phyloP scores from a whole-genome alignment of 2,113 vertebrate genomes.

The Actinemys pallida region DNA sequence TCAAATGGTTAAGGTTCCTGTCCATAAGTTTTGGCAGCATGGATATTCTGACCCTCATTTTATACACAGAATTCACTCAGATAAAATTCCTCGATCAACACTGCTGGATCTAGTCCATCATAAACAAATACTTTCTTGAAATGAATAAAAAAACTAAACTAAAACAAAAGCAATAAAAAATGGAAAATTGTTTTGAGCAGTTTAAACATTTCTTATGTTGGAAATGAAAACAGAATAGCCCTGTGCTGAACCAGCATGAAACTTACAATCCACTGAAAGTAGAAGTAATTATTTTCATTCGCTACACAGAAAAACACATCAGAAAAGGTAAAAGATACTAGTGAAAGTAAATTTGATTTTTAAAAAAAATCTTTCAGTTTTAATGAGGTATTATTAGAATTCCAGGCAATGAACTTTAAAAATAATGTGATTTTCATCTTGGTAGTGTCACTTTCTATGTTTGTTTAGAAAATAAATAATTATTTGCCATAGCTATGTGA shows the following conservation, averaged over 20 bases:
- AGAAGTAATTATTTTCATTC: not conserved
- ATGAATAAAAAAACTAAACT: not conserved
- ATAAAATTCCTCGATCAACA: not conserved
- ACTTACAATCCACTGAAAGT: not conserved
- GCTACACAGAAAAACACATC: not conserved
- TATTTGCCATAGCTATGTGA: not conserved
- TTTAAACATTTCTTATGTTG: not conserved
- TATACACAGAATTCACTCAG: not conserved
- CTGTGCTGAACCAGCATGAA: not conserved
- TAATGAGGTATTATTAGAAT: not conserved
- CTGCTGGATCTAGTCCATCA: not conserved
- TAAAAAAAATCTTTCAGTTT: not conserved
- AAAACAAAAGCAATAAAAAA: not conserved
- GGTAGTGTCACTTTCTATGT: not conserved
- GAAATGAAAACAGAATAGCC: not conserved
- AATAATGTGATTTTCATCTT: slow-evolving; percentile 17
- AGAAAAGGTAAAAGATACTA: not conserved
- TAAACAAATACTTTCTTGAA: not conserved
- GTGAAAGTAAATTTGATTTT: slow-evolving; percentile 3
- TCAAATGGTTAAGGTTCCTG: not conserved
- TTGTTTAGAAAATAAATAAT: slow-evolving; percentile 21
- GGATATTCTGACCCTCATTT: not conserved
- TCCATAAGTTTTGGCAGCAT: not conserved
- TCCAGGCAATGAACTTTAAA: not conserved
- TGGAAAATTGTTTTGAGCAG: not conserved